These are phyloP conservation scores for Operophtera brumata DNA, from an alignment of 2,888 invertebrate species.

Conservation along the genomic window DNA sequence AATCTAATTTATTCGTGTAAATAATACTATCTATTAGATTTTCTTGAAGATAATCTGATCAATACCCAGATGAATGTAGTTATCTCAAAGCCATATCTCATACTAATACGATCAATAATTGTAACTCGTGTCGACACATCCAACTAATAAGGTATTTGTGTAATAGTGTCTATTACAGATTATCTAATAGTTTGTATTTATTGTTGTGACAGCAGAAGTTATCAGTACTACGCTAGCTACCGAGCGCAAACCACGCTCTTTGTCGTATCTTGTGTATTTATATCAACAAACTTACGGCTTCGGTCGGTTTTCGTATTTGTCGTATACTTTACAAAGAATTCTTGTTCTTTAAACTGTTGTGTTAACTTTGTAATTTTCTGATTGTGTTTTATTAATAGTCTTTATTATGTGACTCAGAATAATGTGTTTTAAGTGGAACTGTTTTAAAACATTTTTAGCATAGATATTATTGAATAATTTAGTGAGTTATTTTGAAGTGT, in stretches of 20 bases:
- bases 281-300: not conserved
- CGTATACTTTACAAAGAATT: not conserved
- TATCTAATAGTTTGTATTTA: no score
- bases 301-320: not conserved
- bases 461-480: not conserved
- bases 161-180: no score
- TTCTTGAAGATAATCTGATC: no score
- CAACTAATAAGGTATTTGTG: not conserved
- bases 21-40: no score
- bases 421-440: not conserved
- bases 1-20: no score
- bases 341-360: not conserved
- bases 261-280: not conserved
- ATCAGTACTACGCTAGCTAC: not conserved
- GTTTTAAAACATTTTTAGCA: not conserved
- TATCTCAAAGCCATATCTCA: not conserved
- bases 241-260: not conserved
- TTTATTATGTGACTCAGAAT: not conserved
- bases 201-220: not conserved
- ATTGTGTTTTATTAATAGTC: not conserved
- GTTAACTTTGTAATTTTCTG: not conserved
- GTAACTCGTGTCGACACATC: not conserved
- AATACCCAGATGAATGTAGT: not conserved
- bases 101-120: not conserved
- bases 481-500: not conserved